phyloP scores from a whole-genome alignment of 2,797 vertebrate genomes.

The Octomys mimax region DNA sequence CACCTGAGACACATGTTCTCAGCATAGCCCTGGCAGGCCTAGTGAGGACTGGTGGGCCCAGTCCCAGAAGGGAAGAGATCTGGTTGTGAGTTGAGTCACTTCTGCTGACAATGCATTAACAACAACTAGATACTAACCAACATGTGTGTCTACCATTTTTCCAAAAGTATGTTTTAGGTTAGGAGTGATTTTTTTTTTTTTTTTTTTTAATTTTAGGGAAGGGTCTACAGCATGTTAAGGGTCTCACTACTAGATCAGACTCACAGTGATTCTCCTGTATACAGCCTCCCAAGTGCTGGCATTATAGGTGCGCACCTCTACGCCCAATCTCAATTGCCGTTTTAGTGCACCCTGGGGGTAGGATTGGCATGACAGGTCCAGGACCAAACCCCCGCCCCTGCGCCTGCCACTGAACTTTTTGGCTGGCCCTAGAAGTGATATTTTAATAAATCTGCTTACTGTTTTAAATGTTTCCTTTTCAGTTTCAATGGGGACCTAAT shows the following conservation, averaged over 20 bases:
- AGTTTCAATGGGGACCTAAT: constrained; percentile 99
- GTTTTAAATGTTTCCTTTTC: constrained; percentile 81
- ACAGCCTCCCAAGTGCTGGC: no score
- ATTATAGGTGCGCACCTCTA: no score
- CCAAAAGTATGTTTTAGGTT: background rate
- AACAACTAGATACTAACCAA: background rate
- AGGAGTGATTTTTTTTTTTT: background rate
- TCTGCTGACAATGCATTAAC: background rate
- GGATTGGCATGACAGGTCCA: no score
- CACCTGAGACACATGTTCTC: background rate
- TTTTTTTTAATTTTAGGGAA: no score
- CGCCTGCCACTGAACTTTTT: no score
- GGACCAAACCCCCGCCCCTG: no score
- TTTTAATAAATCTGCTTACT: constrained; percentile 46
- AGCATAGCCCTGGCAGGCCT: background rate
- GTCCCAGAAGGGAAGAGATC: background rate
- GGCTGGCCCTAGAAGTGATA: background rate
- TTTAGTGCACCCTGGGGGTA: no score
- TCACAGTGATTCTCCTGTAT: no score
- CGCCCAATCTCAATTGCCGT: no score
- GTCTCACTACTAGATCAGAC: no score
- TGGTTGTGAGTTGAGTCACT: background rate
- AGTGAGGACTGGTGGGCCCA: background rate
- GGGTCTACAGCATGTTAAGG: no score
- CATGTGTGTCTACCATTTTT: background rate